Evolutionary conservation across 2,888 invertebrate species (phyloP).

Genomic region (Aspidiotus rigidus): DNA sequence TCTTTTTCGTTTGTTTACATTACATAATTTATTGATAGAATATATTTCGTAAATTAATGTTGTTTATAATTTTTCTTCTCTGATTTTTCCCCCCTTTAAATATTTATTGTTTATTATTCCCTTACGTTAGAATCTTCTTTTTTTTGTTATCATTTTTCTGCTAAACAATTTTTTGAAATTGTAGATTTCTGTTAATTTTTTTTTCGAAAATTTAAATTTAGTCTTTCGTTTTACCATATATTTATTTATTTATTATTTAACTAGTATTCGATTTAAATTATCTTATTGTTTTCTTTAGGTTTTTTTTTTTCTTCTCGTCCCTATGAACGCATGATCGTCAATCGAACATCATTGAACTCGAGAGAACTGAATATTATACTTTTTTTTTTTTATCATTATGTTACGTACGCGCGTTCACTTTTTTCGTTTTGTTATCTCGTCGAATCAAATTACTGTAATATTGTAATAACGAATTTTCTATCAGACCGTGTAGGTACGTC

Average conservation of each 20-base stretch:
- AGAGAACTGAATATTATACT: not conserved
- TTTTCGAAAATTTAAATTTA: not conserved
- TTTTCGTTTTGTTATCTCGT: too few relatives aligned
- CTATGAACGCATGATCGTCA: too few relatives aligned
- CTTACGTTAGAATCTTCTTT: not conserved
- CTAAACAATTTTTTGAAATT: too few relatives aligned
- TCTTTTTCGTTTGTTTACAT: not conserved
- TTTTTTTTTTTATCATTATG: not conserved
- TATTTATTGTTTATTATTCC: not conserved
- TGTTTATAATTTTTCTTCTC: conserved; percentile 1
- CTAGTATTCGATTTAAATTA: conserved; percentile 11
- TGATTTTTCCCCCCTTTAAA: not conserved
- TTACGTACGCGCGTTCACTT: not conserved
- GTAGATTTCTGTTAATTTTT: not conserved
- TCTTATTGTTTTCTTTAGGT: not conserved
- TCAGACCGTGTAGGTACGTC: too few relatives aligned
- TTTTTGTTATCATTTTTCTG: not conserved
- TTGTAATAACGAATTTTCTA: too few relatives aligned
- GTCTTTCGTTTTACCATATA: not conserved
- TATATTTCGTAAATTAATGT: not conserved
- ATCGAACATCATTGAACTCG: not conserved
- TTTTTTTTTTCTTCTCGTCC: not conserved
- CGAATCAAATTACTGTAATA: too few relatives aligned
- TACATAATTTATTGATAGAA: not conserved
- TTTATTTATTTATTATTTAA: conserved; percentile 8